Base-by-base conservation (phyloP, 2,113 vertebrate genomes). In the Pseudopodoces humilis region DNA sequence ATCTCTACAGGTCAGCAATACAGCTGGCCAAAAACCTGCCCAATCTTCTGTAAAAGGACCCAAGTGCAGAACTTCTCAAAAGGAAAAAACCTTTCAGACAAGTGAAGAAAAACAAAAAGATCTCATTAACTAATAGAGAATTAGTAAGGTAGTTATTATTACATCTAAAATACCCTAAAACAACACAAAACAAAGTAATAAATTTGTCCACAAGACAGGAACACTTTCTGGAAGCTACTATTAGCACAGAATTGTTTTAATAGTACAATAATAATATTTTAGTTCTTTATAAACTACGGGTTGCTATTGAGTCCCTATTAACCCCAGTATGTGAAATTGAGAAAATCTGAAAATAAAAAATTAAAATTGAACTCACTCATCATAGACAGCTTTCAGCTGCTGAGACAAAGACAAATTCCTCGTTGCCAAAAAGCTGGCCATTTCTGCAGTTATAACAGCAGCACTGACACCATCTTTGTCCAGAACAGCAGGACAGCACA, bases 401-500 rank as follows among this genome's bases (percentile, higher is more conserved):
- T 99, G 98, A 83, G 99, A 98, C 67, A 99, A 94, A 65, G 98
- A 98, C 82, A 95, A 72, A 83, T 98, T 98, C 95, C 98, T 98
- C 19, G 97, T 97, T 80, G 98, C 98, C 87, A 99, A 97, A 96
- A 98, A 99, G 60, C 98, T 98, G 35, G 98, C 97, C 98, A 99
- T 96, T 97, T 99, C 99, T 3, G 99, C 99, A 17, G 98, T 97
- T 71, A 99, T 99, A 87, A 98, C 99, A 10, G 99, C 99, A 6
- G 98, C 99, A 16, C 99, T 99, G 71, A 99, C 98, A 37, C 99
- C 99, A 55, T 99, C 99, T 96, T 99, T 99, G 97, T 99, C 99
- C 97, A 99, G 91, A n/a, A 99, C 99, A 56, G 97, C 98, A 31
- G 99, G 98, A 90, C 98, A 98, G 94, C 99, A 99, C 99, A 99